These are phyloP conservation scores for Emydura subglobosa DNA, from an alignment of 2,113 vertebrate species.

Conservation along the genomic window DNA sequence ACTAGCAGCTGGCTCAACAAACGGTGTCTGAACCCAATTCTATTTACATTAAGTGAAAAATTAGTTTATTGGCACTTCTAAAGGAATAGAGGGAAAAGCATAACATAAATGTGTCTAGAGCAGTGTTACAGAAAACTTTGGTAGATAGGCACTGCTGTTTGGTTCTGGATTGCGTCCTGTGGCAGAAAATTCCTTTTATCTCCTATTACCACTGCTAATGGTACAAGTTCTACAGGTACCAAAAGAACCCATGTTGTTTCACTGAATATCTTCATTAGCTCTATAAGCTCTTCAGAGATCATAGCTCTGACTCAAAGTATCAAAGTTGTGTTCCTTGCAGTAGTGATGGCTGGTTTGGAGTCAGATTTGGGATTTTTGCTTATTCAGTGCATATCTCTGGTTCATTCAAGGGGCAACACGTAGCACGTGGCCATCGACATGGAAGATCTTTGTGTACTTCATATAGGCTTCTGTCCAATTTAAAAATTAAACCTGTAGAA, in stretches of 20 bases:
- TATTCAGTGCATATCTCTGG: not conserved
- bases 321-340: not conserved
- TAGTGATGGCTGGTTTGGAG: not conserved
- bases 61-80: not conserved
- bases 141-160: not conserved
- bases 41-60: not conserved
- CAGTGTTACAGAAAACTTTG: not conserved
- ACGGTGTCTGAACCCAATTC: not conserved
- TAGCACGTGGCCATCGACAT: not conserved
- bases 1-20: not conserved
- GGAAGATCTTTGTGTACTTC: not conserved
- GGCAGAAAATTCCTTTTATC: not conserved
- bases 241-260: no score
- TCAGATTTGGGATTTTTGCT: not conserved
- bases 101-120: not conserved
- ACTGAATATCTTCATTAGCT: not conserved
- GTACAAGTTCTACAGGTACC: no score
- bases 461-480: not conserved
- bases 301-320: not conserved
- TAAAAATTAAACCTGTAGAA: not conserved
- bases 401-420: not conserved
- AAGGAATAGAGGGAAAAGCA: not conserved
- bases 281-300: not conserved
- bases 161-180: not conserved
- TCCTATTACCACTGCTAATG: not conserved